These are phyloP conservation scores for Dromococcyx pavoninus DNA, from an alignment of 2,797 vertebrate genomes.

Conservation along the genomic window DNA sequence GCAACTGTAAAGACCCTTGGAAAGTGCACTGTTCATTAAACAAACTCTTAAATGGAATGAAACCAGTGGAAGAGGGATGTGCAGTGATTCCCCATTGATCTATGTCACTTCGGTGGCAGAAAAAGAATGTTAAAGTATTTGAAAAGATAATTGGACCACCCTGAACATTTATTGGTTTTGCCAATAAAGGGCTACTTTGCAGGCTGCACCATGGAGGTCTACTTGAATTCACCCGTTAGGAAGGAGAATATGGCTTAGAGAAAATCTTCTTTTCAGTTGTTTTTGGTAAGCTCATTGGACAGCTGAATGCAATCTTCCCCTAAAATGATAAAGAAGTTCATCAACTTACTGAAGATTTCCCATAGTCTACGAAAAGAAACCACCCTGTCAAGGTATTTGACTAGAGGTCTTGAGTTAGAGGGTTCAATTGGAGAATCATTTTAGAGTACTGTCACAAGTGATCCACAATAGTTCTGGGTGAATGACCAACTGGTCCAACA, in stretches of 20 bases:
- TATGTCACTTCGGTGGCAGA: background rate
- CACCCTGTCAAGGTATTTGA: background rate
- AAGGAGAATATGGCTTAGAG: background rate
- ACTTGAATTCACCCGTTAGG: fast-evolving
- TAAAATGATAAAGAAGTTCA: background rate
- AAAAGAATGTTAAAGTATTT: background rate
- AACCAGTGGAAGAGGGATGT: background rate
- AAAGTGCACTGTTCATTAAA: background rate
- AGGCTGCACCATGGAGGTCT: background rate
- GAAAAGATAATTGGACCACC: background rate
- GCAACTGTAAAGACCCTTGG: background rate
- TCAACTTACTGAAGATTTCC: background rate
- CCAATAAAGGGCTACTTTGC: background rate
- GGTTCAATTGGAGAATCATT: background rate
- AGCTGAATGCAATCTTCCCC: background rate
- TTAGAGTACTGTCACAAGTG: background rate
- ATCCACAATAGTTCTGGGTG: background rate
- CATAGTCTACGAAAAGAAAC: background rate
- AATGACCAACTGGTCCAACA: background rate
- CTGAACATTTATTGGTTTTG: background rate
- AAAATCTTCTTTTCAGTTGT: background rate
- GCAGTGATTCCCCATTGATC: background rate
- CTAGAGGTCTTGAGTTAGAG: background rate
- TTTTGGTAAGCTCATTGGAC: background rate
- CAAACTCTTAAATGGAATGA: background rate